Evolutionary conservation across 2,888 invertebrate species (phyloP).

Genomic region (Lycocerus yunnanus): DNA sequence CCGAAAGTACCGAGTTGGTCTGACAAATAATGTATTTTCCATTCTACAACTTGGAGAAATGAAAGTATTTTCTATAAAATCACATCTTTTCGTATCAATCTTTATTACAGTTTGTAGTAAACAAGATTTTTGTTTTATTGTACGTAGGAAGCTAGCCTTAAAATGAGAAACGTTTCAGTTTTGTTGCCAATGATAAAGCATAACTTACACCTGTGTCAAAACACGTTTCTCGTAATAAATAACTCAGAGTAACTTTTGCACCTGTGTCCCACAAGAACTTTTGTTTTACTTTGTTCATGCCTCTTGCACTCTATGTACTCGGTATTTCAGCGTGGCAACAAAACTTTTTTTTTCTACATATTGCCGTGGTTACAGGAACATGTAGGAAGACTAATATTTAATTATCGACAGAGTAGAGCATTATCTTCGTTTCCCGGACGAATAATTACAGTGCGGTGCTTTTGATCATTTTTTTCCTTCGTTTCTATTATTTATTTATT

Average conservation of each 20-base stretch:
- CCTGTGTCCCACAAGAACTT: slow-evolving; percentile 3
- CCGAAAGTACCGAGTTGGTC: no score
- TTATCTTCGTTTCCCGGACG: slow-evolving; percentile 20
- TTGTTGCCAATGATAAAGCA: slow-evolving; percentile 8
- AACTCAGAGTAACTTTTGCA: slow-evolving; percentile 9
- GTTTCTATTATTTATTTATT: background rate
- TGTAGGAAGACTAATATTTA: slow-evolving; percentile 18
- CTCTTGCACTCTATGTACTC: background rate
- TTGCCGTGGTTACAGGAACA: slow-evolving; percentile 8
- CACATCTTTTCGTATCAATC: background rate
- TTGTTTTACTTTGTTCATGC: background rate
- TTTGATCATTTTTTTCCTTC: slow-evolving; percentile 12
- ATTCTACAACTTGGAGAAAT: background rate
- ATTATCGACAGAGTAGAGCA: slow-evolving; percentile 11
- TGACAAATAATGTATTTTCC: background rate
- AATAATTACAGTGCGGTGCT: slow-evolving; percentile 4
- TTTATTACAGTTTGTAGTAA: background rate
- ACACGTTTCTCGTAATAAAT: slow-evolving; percentile 8
- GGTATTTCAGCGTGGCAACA: background rate
- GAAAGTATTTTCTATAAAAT: background rate
- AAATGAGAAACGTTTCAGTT: background rate
- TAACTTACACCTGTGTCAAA: slow-evolving; percentile 19
- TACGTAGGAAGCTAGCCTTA: background rate
- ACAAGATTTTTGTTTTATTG: background rate
- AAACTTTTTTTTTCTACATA: background rate